Percentiles rank a stretch among this genome's conserved stretches.
Conservation (phyloP, 2,888 invertebrate species). For the Stomorhina lunata region DNA sequence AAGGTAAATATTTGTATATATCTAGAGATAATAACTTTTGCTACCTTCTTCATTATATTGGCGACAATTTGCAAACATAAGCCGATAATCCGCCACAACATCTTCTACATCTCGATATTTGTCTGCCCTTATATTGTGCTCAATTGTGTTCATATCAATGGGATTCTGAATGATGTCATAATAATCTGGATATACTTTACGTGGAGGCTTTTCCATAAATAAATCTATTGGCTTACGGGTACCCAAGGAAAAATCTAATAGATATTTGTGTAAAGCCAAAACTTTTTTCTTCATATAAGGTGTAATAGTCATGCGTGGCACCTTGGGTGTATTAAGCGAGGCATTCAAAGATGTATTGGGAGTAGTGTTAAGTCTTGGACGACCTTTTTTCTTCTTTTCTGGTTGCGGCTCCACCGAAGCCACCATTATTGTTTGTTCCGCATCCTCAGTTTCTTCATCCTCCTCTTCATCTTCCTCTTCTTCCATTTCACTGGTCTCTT, state of each 20-base stretch:
- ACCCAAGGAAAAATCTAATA: conserved; percentile 86
- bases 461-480: conserved; percentile 70
- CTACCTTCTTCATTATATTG: conserved; percentile 95
- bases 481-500: conserved; percentile 73
- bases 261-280: conserved; percentile 88
- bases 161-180: conserved; percentile 96
- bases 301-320: conserved; percentile 75
- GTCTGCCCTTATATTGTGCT: conserved; percentile 92
- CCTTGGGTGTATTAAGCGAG: conserved; percentile 71
- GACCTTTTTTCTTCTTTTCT: conserved; percentile 75
- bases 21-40: not conserved
- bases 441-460: conserved; percentile 63
- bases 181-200: conserved; percentile 96
- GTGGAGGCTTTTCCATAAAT: conserved; percentile 98
- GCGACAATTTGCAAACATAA: conserved; percentile 99
- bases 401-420: conserved; percentile 58
- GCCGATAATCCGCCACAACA: conserved; percentile 89
- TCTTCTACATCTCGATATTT: conserved; percentile 92
- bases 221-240: conserved; percentile 93
- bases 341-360: conserved; percentile 69
- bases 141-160: conserved; percentile 96
- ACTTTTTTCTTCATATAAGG: conserved; percentile 87
- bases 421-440: conserved; percentile 47
- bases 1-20: not conserved
- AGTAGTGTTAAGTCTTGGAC: conserved; percentile 73